Percentiles rank a stretch among this genome's conserved stretches.
These are phyloP conservation scores for Ptyas mucosa DNA, from an alignment of 2,113 vertebrate species.

Conservation along the genomic window DNA sequence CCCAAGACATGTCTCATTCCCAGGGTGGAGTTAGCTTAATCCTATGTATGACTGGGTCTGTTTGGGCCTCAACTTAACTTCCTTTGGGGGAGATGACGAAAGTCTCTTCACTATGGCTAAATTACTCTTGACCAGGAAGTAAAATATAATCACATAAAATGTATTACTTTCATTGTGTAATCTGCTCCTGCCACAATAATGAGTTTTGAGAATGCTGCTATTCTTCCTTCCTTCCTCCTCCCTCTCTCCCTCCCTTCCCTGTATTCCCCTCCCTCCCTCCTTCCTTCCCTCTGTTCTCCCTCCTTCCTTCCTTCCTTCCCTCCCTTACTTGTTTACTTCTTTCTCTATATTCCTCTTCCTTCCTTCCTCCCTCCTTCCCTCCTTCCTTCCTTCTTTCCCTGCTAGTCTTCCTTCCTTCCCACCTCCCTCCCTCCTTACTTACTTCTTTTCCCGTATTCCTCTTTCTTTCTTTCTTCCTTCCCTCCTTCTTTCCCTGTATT, in stretches of 20 bases:
- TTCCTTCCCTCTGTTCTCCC: too few relatives aligned
- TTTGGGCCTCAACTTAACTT: neutral
- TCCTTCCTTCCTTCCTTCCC: too few relatives aligned
- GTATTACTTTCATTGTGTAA: neutral
- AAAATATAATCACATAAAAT: neutral
- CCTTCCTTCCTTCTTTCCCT: neutral
- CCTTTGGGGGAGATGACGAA: neutral
- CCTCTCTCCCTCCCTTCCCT: too few relatives aligned
- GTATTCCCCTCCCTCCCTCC: too few relatives aligned
- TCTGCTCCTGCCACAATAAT: neutral
- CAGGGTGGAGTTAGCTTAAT: neutral
- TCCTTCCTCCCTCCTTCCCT: neutral
- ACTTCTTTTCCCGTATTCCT: too few relatives aligned
- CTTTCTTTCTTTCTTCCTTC: too few relatives aligned
- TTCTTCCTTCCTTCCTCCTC: too few relatives aligned
- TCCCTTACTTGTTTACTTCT: too few relatives aligned
- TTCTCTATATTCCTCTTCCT: too few relatives aligned
- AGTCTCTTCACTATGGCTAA: neutral
- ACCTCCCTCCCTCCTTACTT: too few relatives aligned
- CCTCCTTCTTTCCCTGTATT: too few relatives aligned
- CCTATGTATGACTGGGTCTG: neutral
- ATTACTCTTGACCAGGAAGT: neutral
- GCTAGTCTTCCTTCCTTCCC: neutral
- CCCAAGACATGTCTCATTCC: neutral
- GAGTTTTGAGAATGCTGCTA: neutral